Conservation (phyloP, 2,888 invertebrate genomes). For the Poecilus cupreus region DNA sequence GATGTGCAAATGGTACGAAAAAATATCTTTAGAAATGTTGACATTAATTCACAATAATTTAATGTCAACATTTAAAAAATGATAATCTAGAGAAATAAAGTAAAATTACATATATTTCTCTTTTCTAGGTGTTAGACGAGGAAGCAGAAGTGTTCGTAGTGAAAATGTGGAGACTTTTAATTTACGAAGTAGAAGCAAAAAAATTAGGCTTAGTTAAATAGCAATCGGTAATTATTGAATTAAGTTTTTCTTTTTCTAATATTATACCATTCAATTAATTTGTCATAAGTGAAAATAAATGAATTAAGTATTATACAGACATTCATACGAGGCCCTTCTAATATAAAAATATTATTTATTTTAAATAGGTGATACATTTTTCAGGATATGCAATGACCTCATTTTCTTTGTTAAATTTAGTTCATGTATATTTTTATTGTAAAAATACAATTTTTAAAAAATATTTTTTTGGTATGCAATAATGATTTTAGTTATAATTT, state of each 20-base stretch:
- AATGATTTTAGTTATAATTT: neutral
- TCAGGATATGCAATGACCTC: conserved; percentile 7
- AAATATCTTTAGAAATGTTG: conserved; percentile 44
- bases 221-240: conserved; percentile 63
- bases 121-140: conserved; percentile 93
- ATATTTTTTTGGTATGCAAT: neutral
- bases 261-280: conserved; percentile 58
- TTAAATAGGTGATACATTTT: neutral
- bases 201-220: conserved; percentile 92
- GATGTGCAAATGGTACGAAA: conserved; percentile 96
- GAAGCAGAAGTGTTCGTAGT: conserved; percentile 99
- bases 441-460: conserved; percentile 16
- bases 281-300: conserved; percentile 60
- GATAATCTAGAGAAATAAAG: neutral
- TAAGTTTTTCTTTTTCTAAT: conserved; percentile 51
- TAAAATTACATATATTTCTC: neutral
- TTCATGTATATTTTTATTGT: conserved; percentile 12
- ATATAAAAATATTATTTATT: conserved; percentile 39
- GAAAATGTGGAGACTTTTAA: conserved; percentile 99
- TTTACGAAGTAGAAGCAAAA: conserved; percentile 99
- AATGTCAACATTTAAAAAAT: neutral
- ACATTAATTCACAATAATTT: no score
- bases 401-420: conserved; percentile 6
- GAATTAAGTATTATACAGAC: conserved; percentile 42
- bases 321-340: conserved; percentile 11